Evolutionary conservation across 2,888 invertebrate genomes (phyloP), one percentile per base, ranked within the genome.

Genomic region (Pecten maximus): DNA sequence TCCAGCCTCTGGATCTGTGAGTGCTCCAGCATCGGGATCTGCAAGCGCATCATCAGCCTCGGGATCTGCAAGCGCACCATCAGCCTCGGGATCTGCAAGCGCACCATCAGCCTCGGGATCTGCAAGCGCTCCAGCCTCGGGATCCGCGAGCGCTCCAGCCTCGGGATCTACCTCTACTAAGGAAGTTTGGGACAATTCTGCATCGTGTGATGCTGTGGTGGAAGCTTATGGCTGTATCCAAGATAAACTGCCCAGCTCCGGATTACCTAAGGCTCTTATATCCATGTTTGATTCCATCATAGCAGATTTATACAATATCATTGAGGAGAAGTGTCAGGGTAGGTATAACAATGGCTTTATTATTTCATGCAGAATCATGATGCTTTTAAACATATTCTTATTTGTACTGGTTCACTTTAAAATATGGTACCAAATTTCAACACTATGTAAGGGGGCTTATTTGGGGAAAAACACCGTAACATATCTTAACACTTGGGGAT

Each of bases 121-220:
- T 54, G 23, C 54, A 19, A 54, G n/a, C n/a, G 2, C 19, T 19
- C 19, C 16, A 50, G 12, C 19, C 12, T 50, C 50, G 6, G 54
- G 54, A 19, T 54, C 54, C 23, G 54, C 12, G n/a, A 54, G 54
- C 8, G 2, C 19, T 19, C 23, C 54, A 15, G 54, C 54, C 54
- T 54, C 54, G 19, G 54, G 54, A 54, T 54, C 44, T 8, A 12
- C 44, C n/a, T n/a, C n/a, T n/a, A n/a, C n/a, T n/a, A n/a, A n/a
- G n/a, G 74, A 74, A 74, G 74, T 74, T 74, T 74, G 74, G 74
- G 74, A 74, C 74, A 74, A 74, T 74, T 35, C 74, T 28, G 35
- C 28, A 74, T 74, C 74, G 0, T 74, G 74, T 74, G 28, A 35
- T 74, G 74, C 19, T 74, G 28, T 74, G 28, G 35, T 28, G 16